Base-by-base conservation (phyloP, 2,113 vertebrate genomes). In the Pedionomus torquatus region DNA sequence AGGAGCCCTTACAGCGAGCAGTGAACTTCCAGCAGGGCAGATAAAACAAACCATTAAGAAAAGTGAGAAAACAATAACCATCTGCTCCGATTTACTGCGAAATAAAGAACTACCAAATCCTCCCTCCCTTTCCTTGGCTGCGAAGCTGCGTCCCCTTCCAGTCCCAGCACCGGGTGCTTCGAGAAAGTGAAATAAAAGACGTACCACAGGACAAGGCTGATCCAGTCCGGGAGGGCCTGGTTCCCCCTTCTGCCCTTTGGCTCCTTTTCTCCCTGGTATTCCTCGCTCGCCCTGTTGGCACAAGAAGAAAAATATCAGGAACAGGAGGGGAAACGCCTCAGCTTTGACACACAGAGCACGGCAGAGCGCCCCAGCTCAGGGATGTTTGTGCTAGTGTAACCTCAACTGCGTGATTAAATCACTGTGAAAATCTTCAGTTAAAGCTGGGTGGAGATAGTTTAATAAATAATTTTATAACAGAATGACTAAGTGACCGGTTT, bases 201-300 rank as follows among this genome's bases (percentile, higher is more conserved):
- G 0, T 99, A 99, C 99, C 99, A 99, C 99, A 16, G 99, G 99
- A 98, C 99, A 99, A 3, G 99, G 99, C 97, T 99, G 99, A 93
- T 99, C 99, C 94, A 99, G 97, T 54, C 99, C 99, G 0, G 99
- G 99, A 8, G 99, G 99, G 54, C 99, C 99, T 14, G 99, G 99
- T 52, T 99, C 99, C 65, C 99, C 99, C 91, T 99, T 99, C 96
- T 99, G 99, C 72, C 99, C 99, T 97, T 99, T 99, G 71, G 99
- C 98, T 79, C 99, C 99, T 98, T 98, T 99, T 95, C 99, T 99
- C 44, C 99, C 99, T 0, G 98, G 98, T 10, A 98, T 75, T 58
- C 99, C 99, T 97, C 99, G 97, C 74, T 99, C 99, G 25, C 99
- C 99, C 99, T 99, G 97, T 79, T 57, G 49, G 90, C 19, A 83